These are phyloP conservation scores for Turdus rufiventris DNA, from an alignment of 2,113 vertebrate species.

Conservation along the genomic window DNA sequence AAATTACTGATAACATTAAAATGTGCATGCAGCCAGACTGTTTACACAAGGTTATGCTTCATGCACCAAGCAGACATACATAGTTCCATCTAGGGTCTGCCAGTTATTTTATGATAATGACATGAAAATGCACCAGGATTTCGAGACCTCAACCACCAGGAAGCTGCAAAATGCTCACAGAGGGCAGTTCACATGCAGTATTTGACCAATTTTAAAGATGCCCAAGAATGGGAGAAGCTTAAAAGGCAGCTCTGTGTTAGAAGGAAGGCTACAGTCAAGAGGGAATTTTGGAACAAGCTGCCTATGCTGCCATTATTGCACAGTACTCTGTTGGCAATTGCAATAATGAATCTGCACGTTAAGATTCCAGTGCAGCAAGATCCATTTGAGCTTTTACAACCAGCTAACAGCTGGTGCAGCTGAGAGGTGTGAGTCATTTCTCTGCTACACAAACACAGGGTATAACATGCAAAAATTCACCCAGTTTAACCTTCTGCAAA, in stretches of 20 bases:
- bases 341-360: neutral
- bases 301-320: neutral
- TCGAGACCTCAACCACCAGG: neutral
- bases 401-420: neutral
- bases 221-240: fast-evolving
- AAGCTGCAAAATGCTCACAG: neutral
- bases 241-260: neutral
- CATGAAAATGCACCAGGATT: neutral
- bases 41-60: neutral
- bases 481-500: neutral
- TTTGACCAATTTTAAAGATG: neutral
- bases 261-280: neutral
- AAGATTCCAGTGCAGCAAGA: neutral
- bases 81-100: neutral
- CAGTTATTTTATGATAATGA: neutral
- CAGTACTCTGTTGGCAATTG: neutral
- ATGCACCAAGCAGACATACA: neutral
- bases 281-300: neutral
- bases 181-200: neutral
- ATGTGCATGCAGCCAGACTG: neutral
- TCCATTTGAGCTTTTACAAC: neutral
- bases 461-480: neutral
- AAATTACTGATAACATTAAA: neutral
- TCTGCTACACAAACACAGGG: neutral
- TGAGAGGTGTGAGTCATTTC: neutral